Evolutionary conservation across 2,797 vertebrate genomes (phyloP).

Genomic region (Sebastes wilsoni): DNA sequence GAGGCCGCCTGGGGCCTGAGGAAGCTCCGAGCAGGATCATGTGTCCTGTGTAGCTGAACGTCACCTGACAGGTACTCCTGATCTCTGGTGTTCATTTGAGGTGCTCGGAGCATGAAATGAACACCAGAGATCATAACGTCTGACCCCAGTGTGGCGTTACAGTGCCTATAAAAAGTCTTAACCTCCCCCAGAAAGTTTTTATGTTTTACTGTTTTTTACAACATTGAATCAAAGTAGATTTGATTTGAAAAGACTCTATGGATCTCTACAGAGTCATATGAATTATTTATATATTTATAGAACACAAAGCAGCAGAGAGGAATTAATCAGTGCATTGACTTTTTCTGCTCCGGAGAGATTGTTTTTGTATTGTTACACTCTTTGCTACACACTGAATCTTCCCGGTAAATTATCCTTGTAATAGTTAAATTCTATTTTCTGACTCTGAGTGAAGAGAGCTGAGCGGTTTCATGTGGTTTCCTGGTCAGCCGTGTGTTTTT

Average conservation of each 20-base stretch:
- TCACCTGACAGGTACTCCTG: neutral
- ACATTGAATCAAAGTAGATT: neutral
- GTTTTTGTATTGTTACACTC: neutral
- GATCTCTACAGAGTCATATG: neutral
- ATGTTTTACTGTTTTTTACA: neutral
- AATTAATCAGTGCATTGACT: neutral
- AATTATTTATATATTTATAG: neutral
- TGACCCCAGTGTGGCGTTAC: neutral
- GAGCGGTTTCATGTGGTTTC: neutral
- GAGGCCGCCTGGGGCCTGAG: constrained; percentile 31
- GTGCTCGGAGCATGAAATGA: constrained; percentile 6
- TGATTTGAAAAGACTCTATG: neutral
- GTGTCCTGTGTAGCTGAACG: neutral
- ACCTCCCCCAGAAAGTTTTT: neutral
- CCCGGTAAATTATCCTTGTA: neutral
- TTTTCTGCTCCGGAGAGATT: neutral
- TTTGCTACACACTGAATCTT: neutral
- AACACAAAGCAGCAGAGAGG: neutral
- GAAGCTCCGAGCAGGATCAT: constrained; percentile 29
- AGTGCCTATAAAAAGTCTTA: neutral
- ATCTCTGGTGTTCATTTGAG: neutral
- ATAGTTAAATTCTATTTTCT: neutral
- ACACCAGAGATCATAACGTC: neutral
- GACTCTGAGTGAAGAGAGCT: neutral
- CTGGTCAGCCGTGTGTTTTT: neutral